phyloP scores from a whole-genome alignment of 2,113 vertebrate genomes.

The Coptodon rendalli region DNA sequence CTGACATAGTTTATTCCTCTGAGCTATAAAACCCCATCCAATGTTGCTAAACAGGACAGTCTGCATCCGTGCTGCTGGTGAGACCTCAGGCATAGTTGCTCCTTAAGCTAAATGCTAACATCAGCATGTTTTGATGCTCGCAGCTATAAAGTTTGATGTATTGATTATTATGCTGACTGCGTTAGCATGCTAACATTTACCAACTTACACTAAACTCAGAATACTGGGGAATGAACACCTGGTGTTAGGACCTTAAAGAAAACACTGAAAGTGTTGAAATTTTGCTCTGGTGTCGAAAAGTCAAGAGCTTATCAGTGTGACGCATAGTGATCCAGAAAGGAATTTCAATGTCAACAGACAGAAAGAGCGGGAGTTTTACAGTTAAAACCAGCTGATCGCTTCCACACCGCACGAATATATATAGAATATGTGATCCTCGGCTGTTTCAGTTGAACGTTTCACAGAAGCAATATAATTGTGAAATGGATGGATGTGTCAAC shows the following conservation, averaged over 20 bases:
- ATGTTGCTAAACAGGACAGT: neutral
- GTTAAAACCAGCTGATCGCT: neutral
- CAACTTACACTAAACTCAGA: neutral
- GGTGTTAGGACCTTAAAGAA: neutral
- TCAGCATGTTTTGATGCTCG: neutral
- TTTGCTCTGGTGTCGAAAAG: neutral
- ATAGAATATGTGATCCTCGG: neutral
- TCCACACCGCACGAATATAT: neutral
- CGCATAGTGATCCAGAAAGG: neutral
- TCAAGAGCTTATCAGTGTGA: neutral
- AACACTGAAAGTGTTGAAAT: neutral
- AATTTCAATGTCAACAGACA: neutral
- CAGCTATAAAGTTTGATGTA: neutral
- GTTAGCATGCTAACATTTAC: neutral
- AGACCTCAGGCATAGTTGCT: neutral
- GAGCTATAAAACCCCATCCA: neutral
- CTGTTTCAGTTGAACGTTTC: neutral
- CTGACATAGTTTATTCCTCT: neutral
- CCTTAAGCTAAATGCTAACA: neutral
- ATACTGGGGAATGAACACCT: no score
- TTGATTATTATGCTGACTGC: neutral
- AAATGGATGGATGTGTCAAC: neutral
- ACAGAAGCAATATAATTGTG: neutral
- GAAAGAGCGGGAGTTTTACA: neutral
- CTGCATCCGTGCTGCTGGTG: neutral